Evolutionary conservation across 2,113 vertebrate species (phyloP), one percentile per base, ranked within the genome.

Genomic region (Monopterus albus): DNA sequence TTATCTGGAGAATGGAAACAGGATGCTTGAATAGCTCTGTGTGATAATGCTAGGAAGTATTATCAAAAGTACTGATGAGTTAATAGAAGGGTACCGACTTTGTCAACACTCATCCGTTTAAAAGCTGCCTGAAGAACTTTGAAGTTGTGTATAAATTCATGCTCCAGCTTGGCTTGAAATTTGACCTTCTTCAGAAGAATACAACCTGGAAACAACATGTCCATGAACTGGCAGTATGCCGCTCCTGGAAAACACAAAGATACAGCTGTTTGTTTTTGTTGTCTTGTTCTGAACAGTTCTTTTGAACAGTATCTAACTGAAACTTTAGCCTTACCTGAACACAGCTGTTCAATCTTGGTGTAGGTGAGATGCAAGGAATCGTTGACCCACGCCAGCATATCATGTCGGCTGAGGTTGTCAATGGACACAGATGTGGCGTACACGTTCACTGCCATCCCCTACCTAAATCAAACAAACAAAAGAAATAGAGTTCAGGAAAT

Each of bases 181-280:
- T 99, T 99, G 84, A 99, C 97, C 91, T 97, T 99, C 82, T 98
- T 95, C 84, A 99, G 90, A 78, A 97, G 95, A 72, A 99, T 93
- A 29, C 96, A 98, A 53, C 97, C 97, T 0, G 97, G 96, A 85
- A 99, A 99, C 84, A 99, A 94, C 96, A 98, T 98, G 91, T 99
- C 97, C 97, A 99, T 98, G 92, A 99, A 98, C 93, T 99, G 97
- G 93, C 97, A 99, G 52, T 98, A 98, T 0, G 97, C 95, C 11
- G 95, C 97, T 49, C 97, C 97, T 99, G 89, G 0, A 77, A 79
- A 58, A 86, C 5, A 75, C 56, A 78, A 12, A 61, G 10, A 58
- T 17, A 28, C 9, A 0, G 10, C n/a, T 0, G 2, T 26, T 36
- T n/a, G 13, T 25, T 26, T n/a, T 38, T 25, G n/a, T 26, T 23